Conservation (phyloP, 2,113 vertebrate genomes). For the Podarcis cretensis region DNA sequence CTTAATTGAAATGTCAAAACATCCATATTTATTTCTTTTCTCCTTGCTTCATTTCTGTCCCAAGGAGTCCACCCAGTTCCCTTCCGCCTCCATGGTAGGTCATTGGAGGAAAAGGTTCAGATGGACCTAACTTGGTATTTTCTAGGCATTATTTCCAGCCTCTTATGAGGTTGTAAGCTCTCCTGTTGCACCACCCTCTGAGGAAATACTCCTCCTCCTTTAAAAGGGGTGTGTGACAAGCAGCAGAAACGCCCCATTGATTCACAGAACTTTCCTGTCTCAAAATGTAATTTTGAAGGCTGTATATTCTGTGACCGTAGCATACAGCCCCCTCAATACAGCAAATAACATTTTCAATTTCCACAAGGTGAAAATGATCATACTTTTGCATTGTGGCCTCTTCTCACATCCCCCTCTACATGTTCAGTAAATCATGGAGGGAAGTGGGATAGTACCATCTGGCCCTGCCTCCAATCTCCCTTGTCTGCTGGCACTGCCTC, state of each 20-base stretch:
- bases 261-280: no score
- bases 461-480: background rate
- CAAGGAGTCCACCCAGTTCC: background rate
- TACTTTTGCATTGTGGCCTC: background rate
- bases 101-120: background rate
- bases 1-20: no score
- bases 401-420: background rate
- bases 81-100: background rate
- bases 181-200: background rate
- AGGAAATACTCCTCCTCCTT: background rate
- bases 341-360: background rate
- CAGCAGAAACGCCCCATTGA: background rate
- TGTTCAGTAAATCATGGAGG: background rate
- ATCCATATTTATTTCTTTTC: background rate
- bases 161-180: background rate
- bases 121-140: background rate
- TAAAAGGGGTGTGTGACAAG: background rate
- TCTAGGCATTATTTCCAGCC: background rate
- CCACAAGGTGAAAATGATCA: background rate
- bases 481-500: background rate
- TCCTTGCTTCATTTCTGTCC: background rate
- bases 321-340: no score
- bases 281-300: background rate
- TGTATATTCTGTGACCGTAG: background rate
- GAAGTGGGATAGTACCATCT: no score